Evolutionary conservation across 1,140 invertebrate genomes (phyloP).

Genomic region (Onthophagus taurus): DNA sequence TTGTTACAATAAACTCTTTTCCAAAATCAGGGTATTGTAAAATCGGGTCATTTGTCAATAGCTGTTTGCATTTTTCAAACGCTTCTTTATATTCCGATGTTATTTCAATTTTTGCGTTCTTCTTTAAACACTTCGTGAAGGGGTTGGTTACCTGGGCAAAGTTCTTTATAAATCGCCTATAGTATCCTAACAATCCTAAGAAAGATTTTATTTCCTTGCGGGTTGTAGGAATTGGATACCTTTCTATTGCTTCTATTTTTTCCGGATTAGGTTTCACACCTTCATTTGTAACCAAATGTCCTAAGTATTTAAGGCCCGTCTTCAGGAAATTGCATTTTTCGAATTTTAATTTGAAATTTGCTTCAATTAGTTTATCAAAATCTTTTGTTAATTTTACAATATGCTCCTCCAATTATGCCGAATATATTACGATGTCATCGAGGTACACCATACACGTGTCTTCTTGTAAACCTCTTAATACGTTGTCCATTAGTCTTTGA

Average conservation of each 20-base stretch:
- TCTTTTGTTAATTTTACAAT: conserved; percentile 2
- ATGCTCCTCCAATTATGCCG: not conserved
- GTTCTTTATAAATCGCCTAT: conserved; percentile 29
- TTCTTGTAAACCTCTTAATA: conserved; percentile 23
- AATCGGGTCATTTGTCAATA: not conserved
- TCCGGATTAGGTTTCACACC: conserved; percentile 35
- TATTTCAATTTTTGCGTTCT: conserved; percentile 6
- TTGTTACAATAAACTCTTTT: conserved; percentile 14
- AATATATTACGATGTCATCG: conserved; percentile 8
- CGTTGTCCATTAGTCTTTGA: conserved; percentile 35
- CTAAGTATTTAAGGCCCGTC: conserved; percentile 35
- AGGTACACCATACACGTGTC: conserved; percentile 1
- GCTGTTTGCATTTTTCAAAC: not conserved
- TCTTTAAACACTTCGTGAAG: conserved; percentile 21
- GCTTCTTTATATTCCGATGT: not conserved
- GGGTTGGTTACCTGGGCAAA: conserved; percentile 4
- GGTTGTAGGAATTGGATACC: conserved; percentile 34
- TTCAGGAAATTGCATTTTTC: conserved; percentile 26
- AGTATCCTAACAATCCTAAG: conserved; percentile 37
- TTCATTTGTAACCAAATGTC: conserved; percentile 33
- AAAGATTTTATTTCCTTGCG: conserved; percentile 35
- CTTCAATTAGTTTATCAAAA: not conserved
- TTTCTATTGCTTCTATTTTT: conserved; percentile 33
- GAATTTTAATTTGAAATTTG: conserved; percentile 18
- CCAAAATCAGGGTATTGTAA: conserved; percentile 24